Evolutionary conservation across 2,797 vertebrate species (phyloP).

Genomic region (Lepidocolaptes lacrymiger): DNA sequence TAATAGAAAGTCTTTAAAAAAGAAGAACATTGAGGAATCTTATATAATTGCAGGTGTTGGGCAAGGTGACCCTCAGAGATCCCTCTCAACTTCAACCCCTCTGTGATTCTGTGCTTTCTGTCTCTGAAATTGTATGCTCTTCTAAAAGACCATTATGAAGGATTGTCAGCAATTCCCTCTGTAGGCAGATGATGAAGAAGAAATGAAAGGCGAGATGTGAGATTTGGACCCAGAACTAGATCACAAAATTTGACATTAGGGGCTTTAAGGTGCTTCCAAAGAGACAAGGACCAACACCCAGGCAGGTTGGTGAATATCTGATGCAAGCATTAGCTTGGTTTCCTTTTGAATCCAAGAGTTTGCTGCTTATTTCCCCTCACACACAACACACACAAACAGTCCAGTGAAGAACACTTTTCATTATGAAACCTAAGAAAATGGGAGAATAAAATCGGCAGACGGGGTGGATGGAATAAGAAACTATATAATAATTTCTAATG

Average conservation of each 20-base stretch:
- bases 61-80: neutral
- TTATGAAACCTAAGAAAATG: neutral
- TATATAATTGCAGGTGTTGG: neutral
- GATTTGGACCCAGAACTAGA: neutral
- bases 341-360: neutral
- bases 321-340: neutral
- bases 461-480: neutral
- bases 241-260: neutral
- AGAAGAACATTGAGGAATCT: neutral
- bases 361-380: neutral
- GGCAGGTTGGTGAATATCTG: neutral
- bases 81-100: neutral
- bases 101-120: neutral
- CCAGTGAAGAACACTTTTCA: neutral
- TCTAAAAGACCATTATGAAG: neutral
- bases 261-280: neutral
- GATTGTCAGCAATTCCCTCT: neutral
- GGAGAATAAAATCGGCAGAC: neutral
- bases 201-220: neutral
- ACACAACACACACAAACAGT: neutral
- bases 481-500: neutral
- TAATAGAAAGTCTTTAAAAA: neutral
- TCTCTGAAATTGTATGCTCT: rapidly evolving
- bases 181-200: neutral
- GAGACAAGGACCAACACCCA: neutral